Percentiles rank a stretch among this genome's conserved stretches.
phyloP scores from a whole-genome alignment of 53 echinoderm and acorn worm genomes.

The Stichopus horrens region DNA sequence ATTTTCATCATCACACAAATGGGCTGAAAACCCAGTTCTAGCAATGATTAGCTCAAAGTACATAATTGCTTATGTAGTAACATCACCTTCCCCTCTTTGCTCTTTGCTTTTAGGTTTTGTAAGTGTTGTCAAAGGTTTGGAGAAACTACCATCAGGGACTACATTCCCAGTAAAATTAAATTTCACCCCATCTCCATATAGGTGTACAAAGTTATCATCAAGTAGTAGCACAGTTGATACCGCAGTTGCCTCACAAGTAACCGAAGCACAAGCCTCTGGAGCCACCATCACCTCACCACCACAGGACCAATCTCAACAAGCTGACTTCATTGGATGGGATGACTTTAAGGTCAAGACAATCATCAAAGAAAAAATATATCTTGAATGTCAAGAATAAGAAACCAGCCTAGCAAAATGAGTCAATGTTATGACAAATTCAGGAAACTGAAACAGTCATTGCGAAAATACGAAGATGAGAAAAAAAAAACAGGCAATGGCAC shows the following conservation, averaged over 20 bases:
- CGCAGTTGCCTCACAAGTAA: neutral
- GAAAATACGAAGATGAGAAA: conserved; percentile 5
- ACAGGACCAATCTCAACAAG: neutral
- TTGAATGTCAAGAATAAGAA: conserved; percentile 19
- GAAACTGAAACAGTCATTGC: conserved; percentile 5
- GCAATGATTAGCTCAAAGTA: too few species aligned
- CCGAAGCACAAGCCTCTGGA: neutral
- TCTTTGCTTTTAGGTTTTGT: neutral
- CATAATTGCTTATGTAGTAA: too few species aligned
- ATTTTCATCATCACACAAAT: too few species aligned
- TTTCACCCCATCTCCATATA: conserved; percentile 4
- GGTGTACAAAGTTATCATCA: neutral
- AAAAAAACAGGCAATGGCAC: conserved; percentile 21
- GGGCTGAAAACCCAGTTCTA: too few species aligned
- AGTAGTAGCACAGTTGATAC: neutral
- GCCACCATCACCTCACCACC: neutral
- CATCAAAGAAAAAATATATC: neutral
- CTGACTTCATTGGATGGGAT: neutral
- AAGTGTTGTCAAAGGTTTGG: conserved; percentile 3
- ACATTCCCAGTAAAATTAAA: neutral
- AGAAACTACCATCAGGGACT: conserved; percentile 20
- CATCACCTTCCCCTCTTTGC: too few species aligned
- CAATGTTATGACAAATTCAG: conserved; percentile 39
- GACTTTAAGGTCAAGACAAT: conserved; percentile 26
- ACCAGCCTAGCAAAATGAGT: neutral